These are phyloP conservation scores for Lagocephalus sceleratus DNA, from an alignment of 2,797 vertebrate genomes.

Conservation along the genomic window DNA sequence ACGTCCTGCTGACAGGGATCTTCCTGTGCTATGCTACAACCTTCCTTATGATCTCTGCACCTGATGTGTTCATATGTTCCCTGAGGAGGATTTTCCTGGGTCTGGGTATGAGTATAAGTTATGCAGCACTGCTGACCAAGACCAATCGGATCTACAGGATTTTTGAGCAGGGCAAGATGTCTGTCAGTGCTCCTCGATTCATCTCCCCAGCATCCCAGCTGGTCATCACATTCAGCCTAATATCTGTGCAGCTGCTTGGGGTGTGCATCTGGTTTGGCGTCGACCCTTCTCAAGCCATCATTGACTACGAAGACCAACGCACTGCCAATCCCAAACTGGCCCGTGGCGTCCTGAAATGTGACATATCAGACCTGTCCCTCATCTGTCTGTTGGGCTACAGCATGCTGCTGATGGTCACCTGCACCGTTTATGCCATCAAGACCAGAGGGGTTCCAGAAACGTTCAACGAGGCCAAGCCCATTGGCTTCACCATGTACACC, in stretches of 20 bases:
- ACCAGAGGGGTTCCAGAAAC: slow-evolving; percentile 94
- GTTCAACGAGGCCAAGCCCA: slow-evolving; percentile 97
- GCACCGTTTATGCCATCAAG: slow-evolving; percentile 98
- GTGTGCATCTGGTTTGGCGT: slow-evolving; percentile 96
- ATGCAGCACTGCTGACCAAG: slow-evolving; percentile 93
- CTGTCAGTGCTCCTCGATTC: slow-evolving; percentile 88
- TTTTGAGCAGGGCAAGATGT: slow-evolving; percentile 96
- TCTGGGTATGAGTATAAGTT: slow-evolving; percentile 95
- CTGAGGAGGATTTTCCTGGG: slow-evolving; percentile 91
- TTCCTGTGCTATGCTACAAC: slow-evolving; percentile 94
- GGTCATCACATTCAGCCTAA: slow-evolving; percentile 93
- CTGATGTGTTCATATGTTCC: slow-evolving; percentile 86
- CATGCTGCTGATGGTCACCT: slow-evolving; percentile 98
- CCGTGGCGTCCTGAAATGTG: slow-evolving; percentile 91
- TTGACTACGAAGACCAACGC: slow-evolving; percentile 95
- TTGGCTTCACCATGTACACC: slow-evolving; percentile 98
- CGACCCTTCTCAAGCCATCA: slow-evolving; percentile 90
- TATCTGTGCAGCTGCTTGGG: slow-evolving; percentile 91
- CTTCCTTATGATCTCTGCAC: slow-evolving; percentile 93
- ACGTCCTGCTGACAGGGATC: slow-evolving; percentile 92
- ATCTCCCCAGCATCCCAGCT: slow-evolving; percentile 95
- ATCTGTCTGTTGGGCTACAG: slow-evolving; percentile 97
- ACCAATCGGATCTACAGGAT: slow-evolving; percentile 97
- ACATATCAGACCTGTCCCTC: slow-evolving; percentile 95
- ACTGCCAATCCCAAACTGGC: slow-evolving; percentile 87